Percentiles rank a stretch among this genome's conserved stretches.
phyloP scores from a whole-genome alignment of 2,797 vertebrate genomes.

The Knipowitschia caucasica region DNA sequence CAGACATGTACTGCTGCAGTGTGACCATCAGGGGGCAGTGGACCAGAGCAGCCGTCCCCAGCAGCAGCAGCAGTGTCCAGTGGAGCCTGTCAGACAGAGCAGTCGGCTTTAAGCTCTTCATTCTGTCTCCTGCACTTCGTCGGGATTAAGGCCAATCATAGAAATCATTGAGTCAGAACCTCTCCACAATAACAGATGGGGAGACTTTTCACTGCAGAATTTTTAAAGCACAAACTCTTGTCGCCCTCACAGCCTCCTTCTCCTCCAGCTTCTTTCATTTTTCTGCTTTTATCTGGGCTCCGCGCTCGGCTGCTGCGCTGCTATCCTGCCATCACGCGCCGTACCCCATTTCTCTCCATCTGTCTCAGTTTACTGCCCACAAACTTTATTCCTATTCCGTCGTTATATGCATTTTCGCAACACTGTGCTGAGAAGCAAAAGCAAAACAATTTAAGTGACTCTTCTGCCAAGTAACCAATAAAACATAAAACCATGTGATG shows the following conservation, averaged over 20 bases:
- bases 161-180: constrained; percentile 71
- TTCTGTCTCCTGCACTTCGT: constrained; percentile 65
- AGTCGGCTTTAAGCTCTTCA: constrained; percentile 75
- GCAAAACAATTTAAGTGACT: constrained; percentile 59
- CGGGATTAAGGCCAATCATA: constrained; percentile 77
- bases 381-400: constrained; percentile 44
- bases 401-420: constrained; percentile 48
- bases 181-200: constrained; percentile 73
- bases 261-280: constrained; percentile 29
- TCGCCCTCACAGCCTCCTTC: constrained; percentile 13
- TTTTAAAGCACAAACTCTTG: constrained; percentile 68
- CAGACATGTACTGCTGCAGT: constrained; percentile 40
- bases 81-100: constrained; percentile 71
- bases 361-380: constrained; percentile 67
- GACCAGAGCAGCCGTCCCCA: constrained; percentile 25
- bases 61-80: constrained; percentile 45
- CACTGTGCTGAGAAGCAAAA: constrained; percentile 40
- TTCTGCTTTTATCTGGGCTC: constrained; percentile 51
- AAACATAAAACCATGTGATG: constrained; percentile 23
- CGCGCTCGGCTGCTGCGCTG: constrained; percentile 33
- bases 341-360: constrained; percentile 66
- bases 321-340: constrained; percentile 60
- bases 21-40: constrained; percentile 66
- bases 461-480: constrained; percentile 19
- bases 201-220: constrained; percentile 64